Evolutionary conservation across 2,888 invertebrate genomes (phyloP).

Genomic region (Zaprionus bogoriensis): DNA sequence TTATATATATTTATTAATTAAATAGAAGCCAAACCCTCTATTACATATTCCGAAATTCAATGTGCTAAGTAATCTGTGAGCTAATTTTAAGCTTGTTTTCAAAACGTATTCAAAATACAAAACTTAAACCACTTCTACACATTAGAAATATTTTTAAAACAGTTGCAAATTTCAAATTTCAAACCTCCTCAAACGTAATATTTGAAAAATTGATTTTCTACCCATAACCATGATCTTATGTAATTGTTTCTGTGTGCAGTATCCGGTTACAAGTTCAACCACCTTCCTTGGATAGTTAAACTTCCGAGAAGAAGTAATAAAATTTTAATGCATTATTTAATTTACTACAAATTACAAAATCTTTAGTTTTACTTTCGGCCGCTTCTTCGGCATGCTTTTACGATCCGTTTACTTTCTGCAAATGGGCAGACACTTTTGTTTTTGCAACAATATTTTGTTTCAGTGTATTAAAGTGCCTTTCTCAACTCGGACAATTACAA

Average conservation of each 20-base stretch:
- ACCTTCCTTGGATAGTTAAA: neutral
- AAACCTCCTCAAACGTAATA: too few species aligned
- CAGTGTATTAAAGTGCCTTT: constrained; percentile 22
- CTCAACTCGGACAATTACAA: constrained; percentile 46
- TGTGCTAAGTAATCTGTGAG: too few species aligned
- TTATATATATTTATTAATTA: too few species aligned
- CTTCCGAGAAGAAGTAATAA: neutral
- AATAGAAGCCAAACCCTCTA: too few species aligned
- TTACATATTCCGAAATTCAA: too few species aligned
- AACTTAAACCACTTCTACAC: too few species aligned
- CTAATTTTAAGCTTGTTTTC: too few species aligned
- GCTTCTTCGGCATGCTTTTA: neutral
- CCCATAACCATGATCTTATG: neutral
- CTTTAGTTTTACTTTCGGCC: neutral
- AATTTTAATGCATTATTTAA: neutral
- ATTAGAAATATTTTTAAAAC: too few species aligned
- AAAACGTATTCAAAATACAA: too few species aligned
- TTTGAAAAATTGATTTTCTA: neutral
- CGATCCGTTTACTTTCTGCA: constrained; percentile 6
- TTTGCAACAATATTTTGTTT: constrained; percentile 8
- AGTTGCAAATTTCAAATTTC: too few species aligned
- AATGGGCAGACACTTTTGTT: too few species aligned
- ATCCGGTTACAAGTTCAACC: neutral
- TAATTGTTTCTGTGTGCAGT: neutral
- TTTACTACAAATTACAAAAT: neutral